Base-by-base conservation (phyloP, 2,888 invertebrate genomes). In the Kuschelorhynchus macadamiae region DNA sequence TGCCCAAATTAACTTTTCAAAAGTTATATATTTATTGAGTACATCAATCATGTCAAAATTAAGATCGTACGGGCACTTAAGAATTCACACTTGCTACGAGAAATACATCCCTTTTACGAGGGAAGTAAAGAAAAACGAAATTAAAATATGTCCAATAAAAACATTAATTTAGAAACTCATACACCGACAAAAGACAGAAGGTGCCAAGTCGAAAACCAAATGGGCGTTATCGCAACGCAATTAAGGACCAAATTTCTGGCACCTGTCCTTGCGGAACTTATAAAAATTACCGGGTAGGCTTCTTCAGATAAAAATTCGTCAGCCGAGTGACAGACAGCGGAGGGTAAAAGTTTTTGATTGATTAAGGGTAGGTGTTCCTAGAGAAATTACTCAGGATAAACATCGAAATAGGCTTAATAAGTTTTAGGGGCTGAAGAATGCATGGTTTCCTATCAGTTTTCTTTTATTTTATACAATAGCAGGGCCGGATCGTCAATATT, bases 311-410 rank as follows among this genome's bases (percentile, higher is more conserved):
- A 61, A 61, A 61, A 41, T 60, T 21, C 60, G 49, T 60, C 60
- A 60, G 16, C 30, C n/a, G 21, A 18, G 2, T 63, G 62, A 63
- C 62, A 53, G 62, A 32, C 42, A 46, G 39, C 39, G 47, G 49
- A 55, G 56, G 64, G 64, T 36, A 56, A 25, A 56, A 55, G 64
- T 46, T 64, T 62, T 64, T 64, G 64, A 64, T 64, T 64, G 64
- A 64, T 64, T 64, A 64, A 41, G 46, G 41, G 49, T 20, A 64
- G 64, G 64, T 64, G 64, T 56, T 56, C 14, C 41, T 56, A n/a
- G 21, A 47, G 53, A 55, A 63, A 63, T 53, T 63, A 55, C 30
- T 36, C 44, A 18, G 49, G 49, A 39, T 39, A 41, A 21, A 41
- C 41, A 30, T 39, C 17, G 21, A 44, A 36, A 2, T 36, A 12